A percentile compares a stretch with the other conserved stretches of the same genome.
These are phyloP conservation scores for Hyperoplus immaculatus DNA, from an alignment of 2,797 vertebrate species.

Conservation along the genomic window DNA sequence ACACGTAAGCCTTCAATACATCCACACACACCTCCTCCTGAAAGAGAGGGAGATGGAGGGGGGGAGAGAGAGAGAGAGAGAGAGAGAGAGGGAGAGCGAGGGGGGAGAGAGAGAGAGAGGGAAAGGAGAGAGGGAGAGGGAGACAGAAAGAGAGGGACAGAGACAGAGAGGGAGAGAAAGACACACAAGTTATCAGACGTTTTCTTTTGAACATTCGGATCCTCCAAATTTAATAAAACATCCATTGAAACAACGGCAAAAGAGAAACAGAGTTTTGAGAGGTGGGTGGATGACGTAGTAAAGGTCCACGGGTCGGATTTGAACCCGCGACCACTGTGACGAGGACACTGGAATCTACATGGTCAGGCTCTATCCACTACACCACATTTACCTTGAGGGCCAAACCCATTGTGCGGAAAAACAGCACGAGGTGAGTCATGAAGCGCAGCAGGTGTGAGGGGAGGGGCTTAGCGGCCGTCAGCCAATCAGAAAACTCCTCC, in stretches of 20 bases:
- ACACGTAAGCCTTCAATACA: conserved; percentile 92
- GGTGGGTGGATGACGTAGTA: too few species aligned
- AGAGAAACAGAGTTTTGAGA: too few species aligned
- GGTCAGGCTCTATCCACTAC: too few species aligned
- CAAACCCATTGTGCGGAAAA: conserved; percentile 93
- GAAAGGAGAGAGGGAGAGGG: too few species aligned
- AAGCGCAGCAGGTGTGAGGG: conserved; percentile 97
- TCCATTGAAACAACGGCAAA: not conserved
- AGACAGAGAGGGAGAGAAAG: too few species aligned
- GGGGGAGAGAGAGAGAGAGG: too few species aligned
- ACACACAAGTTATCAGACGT: too few species aligned
- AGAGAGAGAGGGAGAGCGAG: not conserved
- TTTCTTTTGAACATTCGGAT: too few species aligned
- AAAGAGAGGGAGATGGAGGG: not conserved
- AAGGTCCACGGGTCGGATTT: too few species aligned
- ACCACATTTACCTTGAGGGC: conserved; percentile 89
- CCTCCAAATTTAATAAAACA: not conserved
- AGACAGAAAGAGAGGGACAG: too few species aligned
- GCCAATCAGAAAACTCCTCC: conserved; percentile 94
- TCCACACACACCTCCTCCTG: conserved; percentile 95
- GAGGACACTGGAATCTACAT: too few species aligned
- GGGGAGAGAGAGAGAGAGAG: not conserved
- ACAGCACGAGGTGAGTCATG: conserved; percentile 95
- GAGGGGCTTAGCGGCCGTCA: conserved; percentile 88
- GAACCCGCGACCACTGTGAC: too few species aligned